Evolutionary conservation across 2,113 vertebrate species (phyloP).

Genomic region (Oenanthe melanoleuca): DNA sequence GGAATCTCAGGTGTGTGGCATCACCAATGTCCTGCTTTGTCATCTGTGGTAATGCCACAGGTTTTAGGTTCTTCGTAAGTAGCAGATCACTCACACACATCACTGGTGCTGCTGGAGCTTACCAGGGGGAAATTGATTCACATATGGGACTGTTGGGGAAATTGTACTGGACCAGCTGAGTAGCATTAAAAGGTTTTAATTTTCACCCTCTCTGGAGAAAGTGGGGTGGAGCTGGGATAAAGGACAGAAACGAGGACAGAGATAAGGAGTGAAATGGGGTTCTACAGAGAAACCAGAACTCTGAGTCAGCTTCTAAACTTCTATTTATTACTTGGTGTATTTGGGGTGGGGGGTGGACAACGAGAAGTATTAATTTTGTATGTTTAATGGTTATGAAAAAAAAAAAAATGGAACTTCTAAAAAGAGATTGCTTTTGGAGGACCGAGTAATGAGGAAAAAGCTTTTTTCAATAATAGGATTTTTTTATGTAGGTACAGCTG

Average conservation of each 20-base stretch:
- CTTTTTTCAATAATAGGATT: not conserved
- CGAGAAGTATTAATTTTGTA: not conserved
- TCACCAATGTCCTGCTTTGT: not conserved
- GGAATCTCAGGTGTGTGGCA: not conserved
- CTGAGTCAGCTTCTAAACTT: not conserved
- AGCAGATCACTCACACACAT: not conserved
- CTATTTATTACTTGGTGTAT: not conserved
- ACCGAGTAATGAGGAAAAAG: not conserved
- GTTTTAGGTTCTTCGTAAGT: not conserved
- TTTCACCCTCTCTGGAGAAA: not conserved
- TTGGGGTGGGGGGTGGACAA: not conserved
- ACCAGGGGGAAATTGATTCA: fast-evolving
- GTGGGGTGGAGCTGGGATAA: not conserved
- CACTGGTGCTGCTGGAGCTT: not conserved
- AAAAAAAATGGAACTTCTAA: not conserved
- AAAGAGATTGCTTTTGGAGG: not conserved
- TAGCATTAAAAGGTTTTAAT: not conserved
- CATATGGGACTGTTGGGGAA: not conserved
- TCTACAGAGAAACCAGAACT: not conserved
- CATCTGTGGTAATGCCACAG: not conserved
- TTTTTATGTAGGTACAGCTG: not conserved
- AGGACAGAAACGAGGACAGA: not conserved
- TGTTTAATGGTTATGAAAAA: not conserved
- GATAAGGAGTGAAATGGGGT: not conserved
- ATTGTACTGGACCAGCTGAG: not conserved